phyloP scores from a whole-genome alignment of 2,888 invertebrate species.

The Stenurella melanura region DNA sequence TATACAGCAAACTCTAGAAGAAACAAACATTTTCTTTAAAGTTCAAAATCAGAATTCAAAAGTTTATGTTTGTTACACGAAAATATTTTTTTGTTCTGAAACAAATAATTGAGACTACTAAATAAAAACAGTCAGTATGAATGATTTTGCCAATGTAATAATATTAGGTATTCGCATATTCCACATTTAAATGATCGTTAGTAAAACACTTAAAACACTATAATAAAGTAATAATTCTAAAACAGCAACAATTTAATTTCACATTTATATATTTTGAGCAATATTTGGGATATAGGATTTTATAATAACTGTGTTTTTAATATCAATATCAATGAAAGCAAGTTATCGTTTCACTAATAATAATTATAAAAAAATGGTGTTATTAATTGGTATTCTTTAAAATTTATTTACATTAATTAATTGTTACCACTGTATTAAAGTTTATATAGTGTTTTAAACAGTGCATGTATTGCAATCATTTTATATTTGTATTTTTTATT shows the following conservation, averaged over 20 bases:
- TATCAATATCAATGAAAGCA: slow-evolving; percentile 7
- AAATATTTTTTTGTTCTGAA: background rate
- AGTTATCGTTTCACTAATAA: background rate
- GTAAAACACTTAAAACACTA: slow-evolving; percentile 36
- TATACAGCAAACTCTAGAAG: background rate
- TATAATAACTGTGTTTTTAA: slow-evolving; percentile 42
- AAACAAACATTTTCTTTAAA: background rate
- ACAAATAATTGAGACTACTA: no score
- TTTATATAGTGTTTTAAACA: slow-evolving; percentile 35
- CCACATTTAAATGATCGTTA: slow-evolving; percentile 26
- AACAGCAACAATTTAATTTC: slow-evolving; percentile 36
- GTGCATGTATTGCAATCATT: slow-evolving; percentile 40
- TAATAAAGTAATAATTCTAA: slow-evolving; percentile 32
- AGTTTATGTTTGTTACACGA: background rate
- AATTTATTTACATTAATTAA: slow-evolving; percentile 43
- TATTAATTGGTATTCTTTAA: slow-evolving; percentile 2
- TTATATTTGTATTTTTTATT: slow-evolving; percentile 38
- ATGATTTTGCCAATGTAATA: slow-evolving; percentile 31
- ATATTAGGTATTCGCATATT: slow-evolving; percentile 18
- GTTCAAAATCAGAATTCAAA: background rate
- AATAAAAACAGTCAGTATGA: background rate
- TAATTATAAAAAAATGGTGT: background rate
- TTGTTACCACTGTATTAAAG: slow-evolving; percentile 25
- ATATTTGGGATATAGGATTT: slow-evolving; percentile 37
- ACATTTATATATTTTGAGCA: slow-evolving; percentile 43